Base-by-base conservation (phyloP, 2,113 vertebrate species). In the Chaetura pelagica region DNA sequence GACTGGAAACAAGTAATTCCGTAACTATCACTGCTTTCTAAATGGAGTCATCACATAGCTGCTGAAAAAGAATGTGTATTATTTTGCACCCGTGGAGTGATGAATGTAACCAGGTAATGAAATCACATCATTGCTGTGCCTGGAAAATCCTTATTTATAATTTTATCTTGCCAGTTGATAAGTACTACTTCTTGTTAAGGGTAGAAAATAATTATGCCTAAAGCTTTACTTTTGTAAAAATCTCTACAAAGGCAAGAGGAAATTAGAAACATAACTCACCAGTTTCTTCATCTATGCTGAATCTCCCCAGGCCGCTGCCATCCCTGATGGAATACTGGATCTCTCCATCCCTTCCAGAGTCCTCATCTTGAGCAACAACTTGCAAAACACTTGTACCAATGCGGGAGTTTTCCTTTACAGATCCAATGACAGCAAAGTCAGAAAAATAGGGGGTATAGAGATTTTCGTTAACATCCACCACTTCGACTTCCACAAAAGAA, bases 401-500 rank as follows among this genome's bases (percentile, higher is more conserved):
- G 9, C 98, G 98, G 7, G 98, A 98, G 52, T 99, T 99, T 94
- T 99, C 99, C 94, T 99, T 99, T 77, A 99, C 98, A 78, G 98
- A 98, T 96, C 99, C 99, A 85, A 97, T 97, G 34, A 99, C 59
- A 8, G 99, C 99, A 82, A 99, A 99, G 90, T 99, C 98, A 9
- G 98, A 97, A 97, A 99, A 99, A 94, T 99, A 99, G 2, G 99
- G 99, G 2, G 98, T 97, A 16, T 99, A 99, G 84, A 99, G 99
- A 93, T 99, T 99, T 98, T 99, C 99, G 0, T 99, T 99, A 46
- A 99, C 99, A 93, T 99, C 99, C 57, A 99, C 98, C 46, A 99
- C 99, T 96, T 99, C 99, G 27, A 99, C 98, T 93, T 99, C 99
- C 81, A 99, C 98, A 64, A 98, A 99, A 32, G 99, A 99, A 80